These are phyloP conservation scores for Clamator glandarius DNA, from an alignment of 2,797 vertebrate species.

Conservation along the genomic window DNA sequence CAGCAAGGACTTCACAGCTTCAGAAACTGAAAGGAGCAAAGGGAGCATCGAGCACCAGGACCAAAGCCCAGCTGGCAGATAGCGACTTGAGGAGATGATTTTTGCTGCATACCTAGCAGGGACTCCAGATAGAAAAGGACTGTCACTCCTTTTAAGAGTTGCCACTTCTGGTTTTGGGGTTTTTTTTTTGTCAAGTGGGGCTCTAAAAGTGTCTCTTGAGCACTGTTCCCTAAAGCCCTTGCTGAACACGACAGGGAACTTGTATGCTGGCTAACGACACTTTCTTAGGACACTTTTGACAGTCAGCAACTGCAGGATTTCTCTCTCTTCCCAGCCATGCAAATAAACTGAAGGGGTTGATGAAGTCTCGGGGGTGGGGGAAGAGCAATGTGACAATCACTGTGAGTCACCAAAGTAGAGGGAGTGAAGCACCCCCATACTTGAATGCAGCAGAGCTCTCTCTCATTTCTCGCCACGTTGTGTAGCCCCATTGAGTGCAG, in stretches of 20 bases:
- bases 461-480: fast-evolving
- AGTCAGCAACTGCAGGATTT: neutral
- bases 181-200: neutral
- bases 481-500: neutral
- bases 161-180: neutral
- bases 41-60: neutral
- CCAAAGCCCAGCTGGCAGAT: neutral
- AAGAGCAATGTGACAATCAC: neutral
- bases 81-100: neutral
- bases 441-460: neutral
- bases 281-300: neutral
- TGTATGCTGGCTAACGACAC: neutral
- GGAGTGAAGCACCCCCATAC: neutral
- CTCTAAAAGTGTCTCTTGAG: neutral
- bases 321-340: neutral
- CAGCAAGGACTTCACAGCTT: fast-evolving
- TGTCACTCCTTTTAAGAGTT: neutral
- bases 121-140: neutral
- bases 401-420: neutral
- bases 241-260: neutral
- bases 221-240: neutral
- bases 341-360: neutral
- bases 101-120: neutral
- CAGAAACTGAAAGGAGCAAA: neutral
- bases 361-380: neutral